Conservation (phyloP, 2,888 invertebrate species). For the Tineola bisselliella region DNA sequence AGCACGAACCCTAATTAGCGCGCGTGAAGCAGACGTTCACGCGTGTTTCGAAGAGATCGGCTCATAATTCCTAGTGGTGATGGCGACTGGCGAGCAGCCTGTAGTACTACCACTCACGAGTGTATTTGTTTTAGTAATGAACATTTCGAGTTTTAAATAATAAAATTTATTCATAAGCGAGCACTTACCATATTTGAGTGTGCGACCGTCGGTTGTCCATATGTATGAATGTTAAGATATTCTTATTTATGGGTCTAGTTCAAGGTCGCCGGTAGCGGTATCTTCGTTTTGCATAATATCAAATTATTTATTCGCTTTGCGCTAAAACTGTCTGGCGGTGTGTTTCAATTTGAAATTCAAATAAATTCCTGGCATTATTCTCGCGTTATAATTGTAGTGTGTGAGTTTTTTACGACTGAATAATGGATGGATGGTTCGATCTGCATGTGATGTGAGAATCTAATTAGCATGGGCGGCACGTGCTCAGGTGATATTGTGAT, state of each 20-base stretch:
- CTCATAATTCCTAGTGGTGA: slow-evolving; percentile 5
- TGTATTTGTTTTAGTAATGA: slow-evolving; percentile 69
- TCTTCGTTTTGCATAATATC: slow-evolving; percentile 65
- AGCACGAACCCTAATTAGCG: slow-evolving; percentile 15
- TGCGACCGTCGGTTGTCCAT: slow-evolving; percentile 55
- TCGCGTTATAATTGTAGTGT: slow-evolving; percentile 51
- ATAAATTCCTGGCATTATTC: slow-evolving; percentile 34
- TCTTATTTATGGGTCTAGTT: slow-evolving; percentile 66
- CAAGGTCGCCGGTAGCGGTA: slow-evolving; percentile 51
- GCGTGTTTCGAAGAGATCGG: slow-evolving; percentile 8
- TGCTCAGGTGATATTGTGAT: slow-evolving; percentile 18
- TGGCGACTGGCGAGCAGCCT: slow-evolving; percentile 51
- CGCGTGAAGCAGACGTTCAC: background rate
- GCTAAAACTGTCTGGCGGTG: slow-evolving; percentile 55
- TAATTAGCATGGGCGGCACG: slow-evolving; percentile 32
- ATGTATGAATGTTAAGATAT: slow-evolving; percentile 67
- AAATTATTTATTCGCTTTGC: slow-evolving; percentile 64
- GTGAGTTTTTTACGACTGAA: slow-evolving; percentile 40
- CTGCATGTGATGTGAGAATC: slow-evolving; percentile 13
- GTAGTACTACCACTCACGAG: slow-evolving; percentile 60
- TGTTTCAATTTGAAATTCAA: slow-evolving; percentile 62
- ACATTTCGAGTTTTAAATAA: slow-evolving; percentile 67
- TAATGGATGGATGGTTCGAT: slow-evolving; percentile 15
- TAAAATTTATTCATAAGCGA: slow-evolving; percentile 67
- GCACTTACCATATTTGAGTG: slow-evolving; percentile 65